Conservation (phyloP, 2,113 vertebrate genomes). For the Noturus placidus region DNA sequence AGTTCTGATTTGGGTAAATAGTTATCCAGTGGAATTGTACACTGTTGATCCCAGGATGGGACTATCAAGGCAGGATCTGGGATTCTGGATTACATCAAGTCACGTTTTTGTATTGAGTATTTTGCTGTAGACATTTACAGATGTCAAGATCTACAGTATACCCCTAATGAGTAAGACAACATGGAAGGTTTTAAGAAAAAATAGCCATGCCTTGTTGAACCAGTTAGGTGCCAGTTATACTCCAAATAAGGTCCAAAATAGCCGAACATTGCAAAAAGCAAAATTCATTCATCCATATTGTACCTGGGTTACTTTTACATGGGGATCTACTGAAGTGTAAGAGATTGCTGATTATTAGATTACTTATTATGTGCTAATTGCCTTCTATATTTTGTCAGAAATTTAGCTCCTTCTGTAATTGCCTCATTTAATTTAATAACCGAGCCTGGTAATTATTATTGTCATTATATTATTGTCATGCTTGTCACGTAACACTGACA, state of each 20-base stretch:
- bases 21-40: neutral
- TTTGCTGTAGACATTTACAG: neutral
- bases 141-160: neutral
- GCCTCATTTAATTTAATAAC: neutral
- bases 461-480: neutral
- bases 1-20: conserved; percentile 13
- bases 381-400: neutral
- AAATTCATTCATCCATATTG: neutral
- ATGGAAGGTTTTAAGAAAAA: neutral
- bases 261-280: neutral
- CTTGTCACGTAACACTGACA: neutral
- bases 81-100: neutral
- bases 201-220: neutral
- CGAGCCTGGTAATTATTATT: neutral
- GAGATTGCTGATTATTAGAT: neutral
- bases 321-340: neutral
- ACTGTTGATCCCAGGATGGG: conserved; percentile 21
- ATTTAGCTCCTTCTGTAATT: neutral
- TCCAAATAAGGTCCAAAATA: neutral
- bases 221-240: neutral
- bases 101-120: neutral
- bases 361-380: neutral
- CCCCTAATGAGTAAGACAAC: neutral
- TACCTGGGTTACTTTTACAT: neutral
- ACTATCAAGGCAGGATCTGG: neutral